Conservation (phyloP, 2,797 vertebrate species). For the Forpus xanthops region DNA sequence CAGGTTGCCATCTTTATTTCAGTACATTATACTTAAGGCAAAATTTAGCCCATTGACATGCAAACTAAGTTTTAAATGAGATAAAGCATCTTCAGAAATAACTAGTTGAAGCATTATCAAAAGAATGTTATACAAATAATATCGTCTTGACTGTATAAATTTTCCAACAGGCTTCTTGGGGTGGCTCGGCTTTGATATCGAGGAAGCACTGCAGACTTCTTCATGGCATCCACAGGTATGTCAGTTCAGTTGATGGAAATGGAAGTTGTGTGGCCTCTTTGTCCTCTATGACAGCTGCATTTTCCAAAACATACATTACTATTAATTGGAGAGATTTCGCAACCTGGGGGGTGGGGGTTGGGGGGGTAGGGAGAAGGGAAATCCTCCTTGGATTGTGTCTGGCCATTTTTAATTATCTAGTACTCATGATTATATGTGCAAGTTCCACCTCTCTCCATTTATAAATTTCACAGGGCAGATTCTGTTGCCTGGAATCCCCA, state of each 20-base stretch:
- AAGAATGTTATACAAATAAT: neutral
- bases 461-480: slow-evolving; percentile 72
- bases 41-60: neutral
- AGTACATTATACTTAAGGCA: neutral
- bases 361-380: neutral
- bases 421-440: neutral
- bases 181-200: slow-evolving; percentile 85
- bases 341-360: neutral
- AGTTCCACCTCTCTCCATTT: neutral
- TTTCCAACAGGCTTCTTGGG: slow-evolving; percentile 86
- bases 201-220: slow-evolving; percentile 79
- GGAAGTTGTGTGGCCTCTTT: neutral
- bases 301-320: neutral
- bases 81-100: neutral
- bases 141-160: slow-evolving; percentile 1
- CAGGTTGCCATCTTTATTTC: neutral
- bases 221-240: slow-evolving; percentile 84
- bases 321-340: neutral
- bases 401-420: neutral
- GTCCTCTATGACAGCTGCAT: neutral
- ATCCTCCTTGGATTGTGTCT: neutral
- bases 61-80: neutral
- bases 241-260: neutral
- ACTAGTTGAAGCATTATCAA: neutral
- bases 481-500: slow-evolving; percentile 89